Evolutionary conservation across 2,113 vertebrate genomes (phyloP), one percentile per base, ranked within the genome.

Genomic region (Planiliza haematocheilus): DNA sequence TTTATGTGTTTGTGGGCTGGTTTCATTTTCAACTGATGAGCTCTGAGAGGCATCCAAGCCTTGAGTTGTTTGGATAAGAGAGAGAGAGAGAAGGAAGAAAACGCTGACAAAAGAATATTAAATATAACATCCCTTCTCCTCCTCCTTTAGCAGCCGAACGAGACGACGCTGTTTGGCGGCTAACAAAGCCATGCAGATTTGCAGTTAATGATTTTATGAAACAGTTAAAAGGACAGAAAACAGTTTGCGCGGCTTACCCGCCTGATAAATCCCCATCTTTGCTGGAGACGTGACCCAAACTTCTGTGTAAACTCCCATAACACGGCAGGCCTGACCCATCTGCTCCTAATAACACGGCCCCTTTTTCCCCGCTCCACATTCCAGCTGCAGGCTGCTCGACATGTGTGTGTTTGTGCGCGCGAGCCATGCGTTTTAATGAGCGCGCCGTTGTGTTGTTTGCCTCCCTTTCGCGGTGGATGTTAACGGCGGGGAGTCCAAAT

Each of bases 261-360:
- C 38, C 18, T 49, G 21, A 83, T 65, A 11, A 39, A 82, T 71
- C 7, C 53, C 10, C 39, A 68, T 41, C 36, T 74, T 12, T 36
- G 36, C 7, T 17, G 50, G 17, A 46, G 70, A 56, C 3, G 14
- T 71, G 61, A 83, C 58, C 66, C 50, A 30, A 71, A 8, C 53
- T 52, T 62, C 55, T 46, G 38, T 6, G 41, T 57, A 77, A 72
- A 75, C 67, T 57, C 59, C 57, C 58, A 76, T 1, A 62, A 70
- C 57, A 21, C 67, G 48, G 58, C 73, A n/a, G 39, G 11, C 1
- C 43, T 14, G 60, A 71, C 53, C 65, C 87, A 89, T 90, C 90
- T 87, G 86, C 88, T 88, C 71, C 70, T 43, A 74, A 85, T 89
- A 83, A 88, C 58, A 16, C 17, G 0, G 42, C 39, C 2, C 0